These are phyloP conservation scores for Lasioglossum vierecki DNA, from an alignment of 2,888 invertebrate genomes.

Conservation along the genomic window DNA sequence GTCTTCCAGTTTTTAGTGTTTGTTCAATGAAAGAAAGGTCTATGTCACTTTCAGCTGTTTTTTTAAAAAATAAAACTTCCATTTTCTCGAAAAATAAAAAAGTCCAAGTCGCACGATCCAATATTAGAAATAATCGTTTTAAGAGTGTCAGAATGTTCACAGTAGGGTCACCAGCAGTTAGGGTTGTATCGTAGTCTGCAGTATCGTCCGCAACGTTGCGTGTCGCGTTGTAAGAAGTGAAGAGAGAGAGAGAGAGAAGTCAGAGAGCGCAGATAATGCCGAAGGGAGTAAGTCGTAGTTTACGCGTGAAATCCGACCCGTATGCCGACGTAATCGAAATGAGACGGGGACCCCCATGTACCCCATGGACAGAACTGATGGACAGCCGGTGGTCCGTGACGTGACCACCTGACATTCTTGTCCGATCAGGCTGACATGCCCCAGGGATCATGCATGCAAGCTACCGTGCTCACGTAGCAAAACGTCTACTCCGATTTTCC, in stretches of 20 bases:
- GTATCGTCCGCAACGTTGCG: slow-evolving; percentile 53
- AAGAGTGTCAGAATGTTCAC: no score
- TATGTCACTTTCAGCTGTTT: no score
- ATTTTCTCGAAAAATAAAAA: no score
- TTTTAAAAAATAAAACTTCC: no score
- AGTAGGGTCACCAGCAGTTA: slow-evolving; percentile 24
- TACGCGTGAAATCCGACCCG: slow-evolving; percentile 69
- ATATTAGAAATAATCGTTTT: no score
- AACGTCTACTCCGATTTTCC: slow-evolving; percentile 69
- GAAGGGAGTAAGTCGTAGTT: slow-evolving; percentile 71
- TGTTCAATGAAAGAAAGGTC: no score
- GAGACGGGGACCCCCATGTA: slow-evolving; percentile 67
- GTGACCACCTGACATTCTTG: slow-evolving; percentile 78
- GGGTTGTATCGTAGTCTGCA: slow-evolving; percentile 40
- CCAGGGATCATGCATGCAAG: slow-evolving; percentile 74
- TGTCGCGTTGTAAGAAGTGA: slow-evolving; percentile 56
- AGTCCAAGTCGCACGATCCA: no score
- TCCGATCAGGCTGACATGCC: slow-evolving; percentile 78
- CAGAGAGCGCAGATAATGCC: slow-evolving; percentile 51
- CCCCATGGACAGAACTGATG: slow-evolving; percentile 78
- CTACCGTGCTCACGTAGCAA: slow-evolving; percentile 75
- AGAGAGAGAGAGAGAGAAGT: slow-evolving; percentile 29
- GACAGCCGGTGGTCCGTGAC: slow-evolving; percentile 80
- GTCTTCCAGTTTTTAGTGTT: no score
- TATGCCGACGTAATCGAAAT: slow-evolving; percentile 77